Conservation (phyloP, 2,113 vertebrate genomes). For the Elanoides forficatus region DNA sequence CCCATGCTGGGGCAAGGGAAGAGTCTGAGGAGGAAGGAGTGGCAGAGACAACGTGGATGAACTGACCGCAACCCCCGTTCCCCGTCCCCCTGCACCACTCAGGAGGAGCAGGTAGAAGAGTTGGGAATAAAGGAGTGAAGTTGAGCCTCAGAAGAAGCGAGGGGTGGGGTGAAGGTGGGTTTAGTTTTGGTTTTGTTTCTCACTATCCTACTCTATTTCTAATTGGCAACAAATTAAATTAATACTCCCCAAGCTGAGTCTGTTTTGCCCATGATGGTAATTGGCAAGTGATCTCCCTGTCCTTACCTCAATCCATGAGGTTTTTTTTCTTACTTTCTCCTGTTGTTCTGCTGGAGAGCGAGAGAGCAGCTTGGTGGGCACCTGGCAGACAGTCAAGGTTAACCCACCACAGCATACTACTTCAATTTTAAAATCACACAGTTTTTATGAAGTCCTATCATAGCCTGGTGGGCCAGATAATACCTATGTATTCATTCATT, state of each 20-base stretch:
- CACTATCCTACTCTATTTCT: neutral
- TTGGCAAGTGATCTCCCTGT: neutral
- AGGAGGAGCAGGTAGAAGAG: neutral
- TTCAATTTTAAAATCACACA: neutral
- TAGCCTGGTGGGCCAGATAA: neutral
- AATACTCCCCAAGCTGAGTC: neutral
- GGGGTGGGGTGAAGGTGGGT: neutral
- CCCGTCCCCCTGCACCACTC: neutral
- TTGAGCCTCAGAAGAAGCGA: neutral
- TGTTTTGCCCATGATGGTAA: neutral
- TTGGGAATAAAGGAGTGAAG: neutral
- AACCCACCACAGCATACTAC: neutral
- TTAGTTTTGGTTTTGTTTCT: neutral
- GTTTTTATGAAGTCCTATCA: neutral
- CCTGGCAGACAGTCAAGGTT: neutral
- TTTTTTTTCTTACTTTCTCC: neutral
- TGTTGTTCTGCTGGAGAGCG: neutral
- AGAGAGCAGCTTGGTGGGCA: neutral
- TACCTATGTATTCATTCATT: neutral
- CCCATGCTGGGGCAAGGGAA: fast-evolving
- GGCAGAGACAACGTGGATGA: neutral
- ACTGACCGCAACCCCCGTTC: neutral
- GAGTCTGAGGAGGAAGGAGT: neutral
- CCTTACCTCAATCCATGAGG: neutral
- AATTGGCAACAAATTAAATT: neutral